Evolutionary conservation across 2,888 invertebrate genomes (phyloP).

Genomic region (Baccha elongata): DNA sequence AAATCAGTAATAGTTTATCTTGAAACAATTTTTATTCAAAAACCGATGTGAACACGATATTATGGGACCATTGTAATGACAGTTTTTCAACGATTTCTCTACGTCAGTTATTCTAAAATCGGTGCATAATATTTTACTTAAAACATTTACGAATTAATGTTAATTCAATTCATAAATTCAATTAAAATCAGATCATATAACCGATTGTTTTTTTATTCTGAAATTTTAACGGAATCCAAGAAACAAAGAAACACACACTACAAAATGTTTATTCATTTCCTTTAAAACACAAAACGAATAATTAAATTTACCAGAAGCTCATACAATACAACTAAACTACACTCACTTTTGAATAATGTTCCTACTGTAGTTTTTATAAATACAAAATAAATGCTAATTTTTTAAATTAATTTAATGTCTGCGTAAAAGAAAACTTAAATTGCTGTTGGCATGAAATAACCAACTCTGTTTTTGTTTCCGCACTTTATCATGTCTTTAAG

Average conservation of each 20-base stretch:
- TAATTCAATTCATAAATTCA: neutral
- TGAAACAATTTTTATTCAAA: too few species aligned
- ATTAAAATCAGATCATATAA: neutral
- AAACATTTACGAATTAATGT: too few species aligned
- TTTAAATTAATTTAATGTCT: neutral
- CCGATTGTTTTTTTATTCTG: too few species aligned
- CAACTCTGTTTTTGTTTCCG: too few species aligned
- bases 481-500: neutral
- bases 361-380: neutral
- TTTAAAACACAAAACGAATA: conserved; percentile 1
- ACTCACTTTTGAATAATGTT: conserved; percentile 5
- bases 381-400: neutral
- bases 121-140: too few species aligned
- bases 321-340: neutral
- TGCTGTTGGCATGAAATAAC: neutral
- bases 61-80: too few species aligned
- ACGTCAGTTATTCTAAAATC: too few species aligned
- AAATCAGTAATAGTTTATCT: too few species aligned
- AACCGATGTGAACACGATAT: too few species aligned
- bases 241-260: neutral
- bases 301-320: neutral
- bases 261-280: conserved; percentile 15
- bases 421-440: neutral
- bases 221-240: neutral
- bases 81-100: too few species aligned